phyloP scores from a whole-genome alignment of 1,140 invertebrate species.

The Zaprionus capensis region DNA sequence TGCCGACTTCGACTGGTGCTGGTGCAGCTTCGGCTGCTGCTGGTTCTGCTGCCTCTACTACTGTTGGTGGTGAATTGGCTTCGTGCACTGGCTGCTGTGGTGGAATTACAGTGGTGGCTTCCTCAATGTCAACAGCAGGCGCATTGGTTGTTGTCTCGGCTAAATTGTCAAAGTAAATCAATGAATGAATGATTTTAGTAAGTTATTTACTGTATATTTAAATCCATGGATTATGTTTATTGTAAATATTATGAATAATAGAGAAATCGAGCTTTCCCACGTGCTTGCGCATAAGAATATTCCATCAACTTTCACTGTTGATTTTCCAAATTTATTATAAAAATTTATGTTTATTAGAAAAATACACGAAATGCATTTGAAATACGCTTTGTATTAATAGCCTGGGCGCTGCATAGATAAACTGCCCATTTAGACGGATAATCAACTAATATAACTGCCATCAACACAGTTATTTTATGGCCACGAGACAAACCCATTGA shows the following conservation, averaged over 20 bases:
- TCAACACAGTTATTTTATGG: slow-evolving; percentile 54
- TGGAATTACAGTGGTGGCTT: slow-evolving; percentile 44
- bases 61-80: slow-evolving; percentile 8
- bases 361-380: slow-evolving; percentile 55
- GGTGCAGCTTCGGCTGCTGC: neutral
- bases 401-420: slow-evolving; percentile 58
- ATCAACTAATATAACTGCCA: slow-evolving; percentile 68
- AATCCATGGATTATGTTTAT: slow-evolving; percentile 5
- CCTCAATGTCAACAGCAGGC: slow-evolving; percentile 23
- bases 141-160: slow-evolving; percentile 55
- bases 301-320: slow-evolving; percentile 41
- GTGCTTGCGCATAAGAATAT: slow-evolving; percentile 11
- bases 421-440: slow-evolving; percentile 63
- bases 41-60: neutral
- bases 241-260: neutral
- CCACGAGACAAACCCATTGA: slow-evolving; percentile 59
- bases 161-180: slow-evolving; percentile 22
- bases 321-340: slow-evolving; percentile 18
- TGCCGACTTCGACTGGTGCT: neutral
- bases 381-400: slow-evolving; percentile 53
- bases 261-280: neutral
- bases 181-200: slow-evolving; percentile 2
- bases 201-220: slow-evolving; percentile 1
- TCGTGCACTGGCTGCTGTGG: slow-evolving; percentile 23
- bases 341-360: slow-evolving; percentile 20